These are phyloP conservation scores for Mimachlamys varia DNA, from an alignment of 2,888 invertebrate genomes.

Conservation along the genomic window DNA sequence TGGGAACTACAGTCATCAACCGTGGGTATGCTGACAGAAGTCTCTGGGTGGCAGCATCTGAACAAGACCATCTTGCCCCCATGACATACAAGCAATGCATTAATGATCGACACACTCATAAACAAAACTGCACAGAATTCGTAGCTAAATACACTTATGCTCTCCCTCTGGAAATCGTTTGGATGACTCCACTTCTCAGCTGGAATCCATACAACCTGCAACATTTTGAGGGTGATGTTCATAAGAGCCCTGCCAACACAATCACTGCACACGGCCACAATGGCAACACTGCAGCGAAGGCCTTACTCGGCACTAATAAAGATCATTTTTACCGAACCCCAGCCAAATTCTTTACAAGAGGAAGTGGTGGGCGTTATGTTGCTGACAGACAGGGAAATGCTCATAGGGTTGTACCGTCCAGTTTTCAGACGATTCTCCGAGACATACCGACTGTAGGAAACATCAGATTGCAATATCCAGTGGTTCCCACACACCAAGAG, in stretches of 20 bases:
- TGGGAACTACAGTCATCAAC: constrained; percentile 53
- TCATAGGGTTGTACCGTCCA: constrained; percentile 57
- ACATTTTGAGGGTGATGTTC: constrained; percentile 42
- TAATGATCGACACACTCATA: constrained; percentile 45
- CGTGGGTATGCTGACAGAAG: constrained; percentile 61
- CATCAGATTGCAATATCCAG: constrained; percentile 68
- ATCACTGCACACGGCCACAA: constrained; percentile 55
- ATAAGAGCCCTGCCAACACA: background rate
- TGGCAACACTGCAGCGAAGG: constrained; percentile 52
- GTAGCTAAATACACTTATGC: constrained; percentile 67
- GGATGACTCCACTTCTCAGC: constrained; percentile 69
- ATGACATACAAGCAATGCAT: constrained; percentile 56
- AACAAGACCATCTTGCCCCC: constrained; percentile 61
- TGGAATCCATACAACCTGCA: constrained; percentile 75
- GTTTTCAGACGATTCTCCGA: constrained; percentile 60
- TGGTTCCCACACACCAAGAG: constrained; percentile 69
- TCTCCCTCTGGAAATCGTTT: constrained; percentile 75
- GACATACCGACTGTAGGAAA: constrained; percentile 69
- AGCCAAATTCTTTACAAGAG: constrained; percentile 64
- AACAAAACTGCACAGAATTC: constrained; percentile 53
- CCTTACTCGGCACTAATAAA: constrained; percentile 60
- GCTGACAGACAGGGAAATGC: constrained; percentile 50
- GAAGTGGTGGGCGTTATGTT: constrained; percentile 54
- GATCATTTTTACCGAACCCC: constrained; percentile 61
- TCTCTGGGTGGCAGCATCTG: constrained; percentile 68